Evolutionary conservation across 2,797 vertebrate species (phyloP).

Genomic region (Okamejei kenojei): DNA sequence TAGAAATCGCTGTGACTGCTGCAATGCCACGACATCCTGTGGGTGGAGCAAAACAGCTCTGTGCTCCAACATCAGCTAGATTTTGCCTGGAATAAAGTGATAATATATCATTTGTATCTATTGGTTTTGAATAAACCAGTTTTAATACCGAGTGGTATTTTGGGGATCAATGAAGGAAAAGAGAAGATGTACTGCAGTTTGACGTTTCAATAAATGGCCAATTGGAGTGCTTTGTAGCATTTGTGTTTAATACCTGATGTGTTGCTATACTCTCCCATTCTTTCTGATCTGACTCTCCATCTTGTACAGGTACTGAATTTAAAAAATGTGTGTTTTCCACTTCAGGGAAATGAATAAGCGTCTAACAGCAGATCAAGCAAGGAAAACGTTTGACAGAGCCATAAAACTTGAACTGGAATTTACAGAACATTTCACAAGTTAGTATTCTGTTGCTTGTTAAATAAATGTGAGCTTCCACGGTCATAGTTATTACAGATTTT

Average conservation of each 20-base stretch:
- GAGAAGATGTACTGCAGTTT: not conserved
- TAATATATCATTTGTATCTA: not conserved
- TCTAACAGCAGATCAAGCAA: conserved; percentile 85
- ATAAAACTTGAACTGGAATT: conserved; percentile 94
- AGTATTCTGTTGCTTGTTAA: conserved; percentile 43
- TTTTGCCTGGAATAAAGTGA: not conserved
- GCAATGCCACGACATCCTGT: not conserved
- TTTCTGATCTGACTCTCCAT: not conserved
- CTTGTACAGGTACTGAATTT: not conserved
- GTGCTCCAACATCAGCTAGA: not conserved
- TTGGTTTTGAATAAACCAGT: not conserved
- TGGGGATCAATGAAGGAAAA: not conserved
- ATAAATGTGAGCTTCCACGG: not conserved
- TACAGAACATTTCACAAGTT: conserved; percentile 95
- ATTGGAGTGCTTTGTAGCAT: not conserved
- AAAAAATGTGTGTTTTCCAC: conserved; percentile 23
- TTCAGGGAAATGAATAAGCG: conserved; percentile 97
- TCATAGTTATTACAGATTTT: not conserved
- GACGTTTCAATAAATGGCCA: not conserved
- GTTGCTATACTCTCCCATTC: not conserved
- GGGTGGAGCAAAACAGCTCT: not conserved
- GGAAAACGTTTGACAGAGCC: conserved; percentile 88
- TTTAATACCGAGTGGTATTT: not conserved
- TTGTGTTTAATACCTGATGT: not conserved
- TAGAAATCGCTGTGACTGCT: not conserved